Conservation (phyloP, 2,797 vertebrate species). For the Enteromius unitaeniatus region DNA sequence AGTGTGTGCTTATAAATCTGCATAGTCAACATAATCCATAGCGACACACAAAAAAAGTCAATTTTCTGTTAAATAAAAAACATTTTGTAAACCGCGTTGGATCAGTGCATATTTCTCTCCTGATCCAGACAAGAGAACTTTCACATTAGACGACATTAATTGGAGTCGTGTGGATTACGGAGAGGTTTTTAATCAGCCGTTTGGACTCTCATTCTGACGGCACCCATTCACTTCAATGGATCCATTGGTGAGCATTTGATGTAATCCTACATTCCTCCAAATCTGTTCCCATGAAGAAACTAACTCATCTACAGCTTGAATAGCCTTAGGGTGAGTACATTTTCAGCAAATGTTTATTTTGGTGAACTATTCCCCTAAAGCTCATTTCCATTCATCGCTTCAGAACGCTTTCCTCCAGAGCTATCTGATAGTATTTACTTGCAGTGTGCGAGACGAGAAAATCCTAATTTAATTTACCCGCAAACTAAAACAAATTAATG, state of each 20-base stretch:
- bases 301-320: background rate
- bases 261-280: background rate
- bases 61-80: background rate
- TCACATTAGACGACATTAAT: background rate
- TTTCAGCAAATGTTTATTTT: background rate
- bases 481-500: constrained; percentile 54
- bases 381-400: background rate
- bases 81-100: background rate
- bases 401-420: background rate
- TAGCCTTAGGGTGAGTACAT: background rate
- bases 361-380: background rate
- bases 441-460: background rate
- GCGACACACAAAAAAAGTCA: too few relatives aligned
- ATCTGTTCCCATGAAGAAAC: background rate
- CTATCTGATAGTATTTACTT: constrained; percentile 24
- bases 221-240: background rate
- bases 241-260: background rate
- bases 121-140: background rate
- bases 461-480: constrained; percentile 33
- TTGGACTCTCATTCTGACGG: background rate
- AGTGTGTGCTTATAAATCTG: background rate
- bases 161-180: background rate
- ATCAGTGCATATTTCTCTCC: background rate
- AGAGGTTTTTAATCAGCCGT: background rate
- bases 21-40: background rate